A percentile compares a stretch with the other conserved stretches of the same genome.
Evolutionary conservation across 1,140 invertebrate species (phyloP).

Genomic region (Caenorhabditis latens): DNA sequence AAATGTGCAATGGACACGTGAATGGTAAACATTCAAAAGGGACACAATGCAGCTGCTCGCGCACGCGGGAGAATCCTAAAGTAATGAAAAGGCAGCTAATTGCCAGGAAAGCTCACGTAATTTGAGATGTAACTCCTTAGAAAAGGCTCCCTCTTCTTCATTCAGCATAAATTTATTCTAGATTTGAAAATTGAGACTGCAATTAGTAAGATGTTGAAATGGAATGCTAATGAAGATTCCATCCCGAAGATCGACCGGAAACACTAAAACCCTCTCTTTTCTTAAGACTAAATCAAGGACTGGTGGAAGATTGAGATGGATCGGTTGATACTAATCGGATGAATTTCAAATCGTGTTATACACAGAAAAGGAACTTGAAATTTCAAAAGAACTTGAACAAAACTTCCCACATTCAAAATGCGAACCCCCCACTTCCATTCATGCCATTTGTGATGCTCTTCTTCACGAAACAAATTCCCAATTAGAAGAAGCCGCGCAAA

Average conservation of each 20-base stretch:
- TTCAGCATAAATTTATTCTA: constrained; percentile 8
- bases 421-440: neutral
- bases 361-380: neutral
- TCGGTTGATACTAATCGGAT: constrained; percentile 39
- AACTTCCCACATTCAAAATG: too few relatives aligned
- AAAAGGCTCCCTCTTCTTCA: neutral
- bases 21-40: constrained; percentile 44
- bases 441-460: neutral
- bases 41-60: constrained; percentile 50
- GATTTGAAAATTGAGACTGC: constrained; percentile 55
- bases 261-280: constrained; percentile 2
- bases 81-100: constrained; percentile 53
- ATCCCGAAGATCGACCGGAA: constrained; percentile 22
- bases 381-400: neutral
- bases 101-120: constrained; percentile 29
- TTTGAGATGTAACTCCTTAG: neutral
- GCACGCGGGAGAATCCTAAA: constrained; percentile 4
- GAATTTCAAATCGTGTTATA: neutral
- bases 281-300: constrained; percentile 3
- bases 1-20: constrained; percentile 48
- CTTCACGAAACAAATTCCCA: neutral
- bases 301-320: constrained; percentile 37
- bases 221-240: constrained; percentile 53
- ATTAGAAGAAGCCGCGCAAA: constrained; percentile 20
- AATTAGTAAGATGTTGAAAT: constrained; percentile 42